Evolutionary conservation across 2,888 invertebrate genomes (phyloP), one percentile per base, ranked within the genome.

Genomic region (Caenorhabditis sinica): DNA sequence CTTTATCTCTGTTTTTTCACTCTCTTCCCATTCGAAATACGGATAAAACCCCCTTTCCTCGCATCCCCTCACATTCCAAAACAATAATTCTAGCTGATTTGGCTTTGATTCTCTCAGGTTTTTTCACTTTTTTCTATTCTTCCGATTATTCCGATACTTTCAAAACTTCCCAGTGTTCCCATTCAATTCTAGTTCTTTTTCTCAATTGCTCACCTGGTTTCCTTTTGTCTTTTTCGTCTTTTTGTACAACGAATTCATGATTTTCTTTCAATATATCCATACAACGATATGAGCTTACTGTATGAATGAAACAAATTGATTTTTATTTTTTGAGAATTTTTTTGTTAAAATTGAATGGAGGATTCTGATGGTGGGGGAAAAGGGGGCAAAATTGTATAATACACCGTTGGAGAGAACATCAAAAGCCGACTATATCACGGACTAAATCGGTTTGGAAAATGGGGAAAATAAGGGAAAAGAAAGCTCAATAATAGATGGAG

Each of bases 361-460:
- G 58, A 49, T 25, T 17, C 4, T 30, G 20, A 11, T 23, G 25
- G 43, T 17, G 28, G 49, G 25, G 11, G 13, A 40, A 13, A 40
- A 11, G 25, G 56, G 66, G 68, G 76, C 65, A 58, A 68, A 40
- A 74, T 63, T 73, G 49, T 33, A 68, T 45, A 43, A 60, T 76
- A 76, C 76, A 76, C 76, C 76, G 76, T 76, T 76, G 76, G 56
- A 49, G 33, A 65, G 49, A 49, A 74, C 53, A 65, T 61, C 73
- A 73, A 60, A 60, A 73, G 73, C 73, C 73, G 73, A 65, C 74
- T 74, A 74, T 74, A 74, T 61, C 74, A 74, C 74, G 63, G 53
- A 74, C 74, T 74, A 74, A 28, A 74, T 65, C 63, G 65, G 45
- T 36, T 49, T 51, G 45, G 23, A 60, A 30, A 45, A 58, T 8